Conservation (phyloP, 2,113 vertebrate genomes). For the Pycnonotus jocosus region DNA sequence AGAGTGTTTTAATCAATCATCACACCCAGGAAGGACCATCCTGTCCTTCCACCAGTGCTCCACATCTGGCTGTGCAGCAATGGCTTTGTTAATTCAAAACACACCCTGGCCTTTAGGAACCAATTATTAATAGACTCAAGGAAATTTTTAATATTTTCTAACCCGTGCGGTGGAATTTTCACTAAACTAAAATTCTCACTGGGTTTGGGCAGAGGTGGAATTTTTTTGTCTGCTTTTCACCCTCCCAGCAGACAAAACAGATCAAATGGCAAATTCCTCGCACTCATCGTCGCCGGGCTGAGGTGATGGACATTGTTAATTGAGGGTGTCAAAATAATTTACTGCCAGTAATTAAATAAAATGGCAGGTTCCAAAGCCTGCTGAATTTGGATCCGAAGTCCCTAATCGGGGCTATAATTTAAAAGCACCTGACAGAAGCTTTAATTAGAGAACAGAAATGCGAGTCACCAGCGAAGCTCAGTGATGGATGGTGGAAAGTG, state of each 20-base stretch:
- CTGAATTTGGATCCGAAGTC: slow-evolving; percentile 14
- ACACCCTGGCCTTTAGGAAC: not conserved
- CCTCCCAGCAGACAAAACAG: not conserved
- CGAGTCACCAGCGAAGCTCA: not conserved
- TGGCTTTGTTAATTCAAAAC: not conserved
- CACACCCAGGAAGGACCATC: not conserved
- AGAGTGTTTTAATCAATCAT: not conserved
- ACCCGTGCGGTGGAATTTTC: not conserved
- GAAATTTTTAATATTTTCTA: not conserved
- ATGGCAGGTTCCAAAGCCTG: slow-evolving; percentile 28
- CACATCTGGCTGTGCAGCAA: not conserved
- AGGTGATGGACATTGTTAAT: slow-evolving; percentile 33
- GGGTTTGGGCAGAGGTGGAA: not conserved
- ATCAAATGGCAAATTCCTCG: slow-evolving; percentile 17
- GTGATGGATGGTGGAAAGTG: slow-evolving; percentile 32
- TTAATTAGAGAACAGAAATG: slow-evolving; percentile 48
- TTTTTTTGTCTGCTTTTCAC: not conserved
- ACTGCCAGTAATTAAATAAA: slow-evolving; percentile 61
- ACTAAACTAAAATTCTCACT: not conserved
- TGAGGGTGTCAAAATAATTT: slow-evolving; percentile 60
- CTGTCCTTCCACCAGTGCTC: not conserved
- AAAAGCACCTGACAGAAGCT: not conserved
- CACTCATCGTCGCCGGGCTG: not conserved
- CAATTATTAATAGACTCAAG: not conserved
- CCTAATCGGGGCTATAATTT: slow-evolving; percentile 24